Evolutionary conservation across 2,113 vertebrate species (phyloP).

Genomic region (Cynopterus brachyotis): DNA sequence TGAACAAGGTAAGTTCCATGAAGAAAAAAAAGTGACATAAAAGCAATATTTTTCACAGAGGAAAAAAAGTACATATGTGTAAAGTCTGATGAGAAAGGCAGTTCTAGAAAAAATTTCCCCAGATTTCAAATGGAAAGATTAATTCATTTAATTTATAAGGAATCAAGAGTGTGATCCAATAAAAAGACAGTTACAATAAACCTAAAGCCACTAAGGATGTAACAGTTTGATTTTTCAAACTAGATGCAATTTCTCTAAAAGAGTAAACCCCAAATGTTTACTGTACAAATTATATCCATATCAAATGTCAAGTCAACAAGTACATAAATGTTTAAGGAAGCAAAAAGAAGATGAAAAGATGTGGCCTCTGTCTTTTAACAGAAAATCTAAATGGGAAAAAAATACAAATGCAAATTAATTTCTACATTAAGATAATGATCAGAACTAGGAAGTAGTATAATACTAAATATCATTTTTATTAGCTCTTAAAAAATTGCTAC

Average conservation of each 20-base stretch:
- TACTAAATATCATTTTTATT: not conserved
- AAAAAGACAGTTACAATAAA: not conserved
- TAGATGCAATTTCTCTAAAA: not conserved
- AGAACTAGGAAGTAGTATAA: not conserved
- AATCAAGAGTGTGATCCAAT: not conserved
- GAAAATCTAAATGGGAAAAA: not conserved
- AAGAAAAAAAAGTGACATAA: not conserved
- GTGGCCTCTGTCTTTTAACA: not conserved
- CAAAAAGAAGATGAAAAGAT: not conserved
- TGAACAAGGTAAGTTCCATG: not conserved
- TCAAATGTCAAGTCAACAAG: not conserved
- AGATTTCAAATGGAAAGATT: not conserved
- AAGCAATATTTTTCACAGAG: not conserved
- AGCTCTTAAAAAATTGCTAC: not conserved
- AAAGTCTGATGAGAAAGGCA: not conserved
- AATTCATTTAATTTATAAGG: constrained; percentile 1
- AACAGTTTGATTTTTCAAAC: constrained; percentile 20
- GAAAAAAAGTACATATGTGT: not conserved
- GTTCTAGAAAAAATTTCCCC: not conserved
- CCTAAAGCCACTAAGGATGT: not conserved
- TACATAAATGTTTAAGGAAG: constrained; percentile 3
- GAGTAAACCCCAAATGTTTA: not conserved
- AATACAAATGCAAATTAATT: not conserved
- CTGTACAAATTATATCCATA: not conserved
- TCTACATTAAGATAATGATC: not conserved